A percentile compares a stretch with the other conserved stretches of the same genome.
Evolutionary conservation across 64 coral and sea anemone species (phyloP).

Genomic region (Dendronephthya gigantea): DNA sequence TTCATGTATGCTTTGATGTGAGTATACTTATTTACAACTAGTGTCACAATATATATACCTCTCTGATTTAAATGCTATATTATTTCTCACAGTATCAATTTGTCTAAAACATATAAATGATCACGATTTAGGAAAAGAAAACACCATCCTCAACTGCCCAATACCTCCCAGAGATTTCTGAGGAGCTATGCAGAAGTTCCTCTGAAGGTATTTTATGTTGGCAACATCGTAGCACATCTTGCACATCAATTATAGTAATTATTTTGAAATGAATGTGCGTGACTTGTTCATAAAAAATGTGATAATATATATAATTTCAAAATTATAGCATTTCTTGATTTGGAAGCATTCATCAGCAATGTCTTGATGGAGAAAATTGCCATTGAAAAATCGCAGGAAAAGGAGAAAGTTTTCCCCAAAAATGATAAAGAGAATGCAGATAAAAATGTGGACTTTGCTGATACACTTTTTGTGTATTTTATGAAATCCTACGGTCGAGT

Average conservation of each 20-base stretch:
- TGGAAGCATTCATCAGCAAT: not conserved
- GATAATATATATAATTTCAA: not conserved
- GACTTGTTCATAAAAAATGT: not conserved
- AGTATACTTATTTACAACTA: not conserved
- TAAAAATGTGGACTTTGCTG: not conserved
- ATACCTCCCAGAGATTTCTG: not conserved
- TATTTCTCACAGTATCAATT: too few relatives aligned
- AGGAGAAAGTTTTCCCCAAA: not conserved
- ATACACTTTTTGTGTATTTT: not conserved
- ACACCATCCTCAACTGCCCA: not conserved
- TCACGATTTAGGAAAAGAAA: not conserved
- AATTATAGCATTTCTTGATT: not conserved
- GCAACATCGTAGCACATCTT: too few relatives aligned
- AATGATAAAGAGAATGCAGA: not conserved
- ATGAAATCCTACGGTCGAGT: not conserved
- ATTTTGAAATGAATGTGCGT: not conserved
- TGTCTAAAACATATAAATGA: too few relatives aligned
- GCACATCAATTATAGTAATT: too few relatives aligned
- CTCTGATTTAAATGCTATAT: too few relatives aligned
- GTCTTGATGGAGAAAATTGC: not conserved
- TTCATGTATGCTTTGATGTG: not conserved
- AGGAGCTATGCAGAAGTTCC: not conserved
- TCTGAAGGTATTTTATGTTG: not conserved
- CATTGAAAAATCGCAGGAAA: not conserved
- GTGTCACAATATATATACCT: too few relatives aligned